Evolutionary conservation across 2,888 invertebrate genomes (phyloP).

Genomic region (Allygus modestus): DNA sequence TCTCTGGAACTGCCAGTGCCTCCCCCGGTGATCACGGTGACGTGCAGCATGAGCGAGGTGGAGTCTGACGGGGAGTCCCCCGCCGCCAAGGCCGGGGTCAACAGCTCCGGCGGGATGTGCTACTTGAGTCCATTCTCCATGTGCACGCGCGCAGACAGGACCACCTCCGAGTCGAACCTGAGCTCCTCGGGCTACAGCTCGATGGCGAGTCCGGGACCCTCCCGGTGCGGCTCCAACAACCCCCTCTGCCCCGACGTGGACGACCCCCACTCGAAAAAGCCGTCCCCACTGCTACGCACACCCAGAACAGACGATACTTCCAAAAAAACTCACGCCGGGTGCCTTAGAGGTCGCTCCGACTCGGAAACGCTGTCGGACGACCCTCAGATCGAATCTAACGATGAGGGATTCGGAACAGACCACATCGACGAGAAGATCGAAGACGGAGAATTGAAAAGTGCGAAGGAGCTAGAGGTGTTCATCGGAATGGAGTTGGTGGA

Average conservation of each 20-base stretch:
- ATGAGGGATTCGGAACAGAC: conserved; percentile 88
- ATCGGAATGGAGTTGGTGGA: conserved; percentile 75
- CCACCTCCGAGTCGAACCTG: conserved; percentile 89
- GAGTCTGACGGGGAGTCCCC: conserved; percentile 85
- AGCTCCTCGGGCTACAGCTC: conserved; percentile 92
- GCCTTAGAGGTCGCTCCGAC: conserved; percentile 81
- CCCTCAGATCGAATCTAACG: conserved; percentile 83
- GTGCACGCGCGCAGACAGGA: conserved; percentile 84
- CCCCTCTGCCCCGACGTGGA: conserved; percentile 88
- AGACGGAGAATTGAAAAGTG: conserved; percentile 82
- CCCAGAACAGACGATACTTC: conserved; percentile 74
- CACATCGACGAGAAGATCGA: conserved; percentile 85
- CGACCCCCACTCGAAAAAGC: conserved; percentile 77
- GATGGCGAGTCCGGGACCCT: conserved; percentile 91
- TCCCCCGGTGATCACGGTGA: conserved; percentile 85
- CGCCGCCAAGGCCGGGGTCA: conserved; percentile 71
- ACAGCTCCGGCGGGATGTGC: conserved; percentile 78
- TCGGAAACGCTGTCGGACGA: conserved; percentile 87
- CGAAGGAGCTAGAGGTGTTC: conserved; percentile 80
- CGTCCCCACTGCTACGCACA: conserved; percentile 81
- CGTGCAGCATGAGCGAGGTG: conserved; percentile 85
- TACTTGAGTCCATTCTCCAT: conserved; percentile 89
- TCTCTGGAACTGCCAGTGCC: conserved; percentile 80
- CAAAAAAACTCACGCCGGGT: conserved; percentile 74
- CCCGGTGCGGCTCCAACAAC: conserved; percentile 89